These are phyloP conservation scores for Ardeotis arabs DNA, from an alignment of 2,113 vertebrate genomes.

Conservation along the genomic window DNA sequence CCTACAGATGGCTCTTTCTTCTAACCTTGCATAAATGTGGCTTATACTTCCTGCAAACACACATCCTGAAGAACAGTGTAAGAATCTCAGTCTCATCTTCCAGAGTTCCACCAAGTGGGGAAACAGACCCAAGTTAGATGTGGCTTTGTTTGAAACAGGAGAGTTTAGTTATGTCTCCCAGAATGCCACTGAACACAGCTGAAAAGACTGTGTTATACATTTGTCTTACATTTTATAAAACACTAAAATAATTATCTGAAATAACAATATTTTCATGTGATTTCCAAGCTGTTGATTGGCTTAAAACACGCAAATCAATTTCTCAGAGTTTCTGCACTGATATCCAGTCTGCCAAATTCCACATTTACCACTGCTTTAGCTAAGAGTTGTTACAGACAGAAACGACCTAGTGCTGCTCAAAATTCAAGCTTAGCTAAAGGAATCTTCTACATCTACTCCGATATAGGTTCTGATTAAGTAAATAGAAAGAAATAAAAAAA, in stretches of 20 bases:
- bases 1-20: not conserved
- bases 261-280: not conserved
- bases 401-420: rapidly evolving
- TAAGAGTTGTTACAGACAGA: not conserved
- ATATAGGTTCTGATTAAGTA: not conserved
- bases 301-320: not conserved
- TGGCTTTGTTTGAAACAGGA: not conserved
- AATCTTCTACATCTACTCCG: not conserved
- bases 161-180: rapidly evolving
- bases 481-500: not conserved
- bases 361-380: not conserved
- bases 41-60: not conserved
- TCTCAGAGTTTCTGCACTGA: not conserved
- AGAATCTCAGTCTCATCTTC: not conserved
- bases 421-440: not conserved
- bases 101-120: rapidly evolving
- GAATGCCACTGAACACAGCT: not conserved
- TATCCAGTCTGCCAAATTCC: not conserved
- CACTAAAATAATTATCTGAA: not conserved
- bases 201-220: not conserved
- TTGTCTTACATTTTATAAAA: not conserved
- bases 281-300: not conserved
- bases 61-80: rapidly evolving
- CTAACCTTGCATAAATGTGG: rapidly evolving
- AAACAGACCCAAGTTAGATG: rapidly evolving